Percentiles rank a stretch among this genome's conserved stretches.
Conservation (phyloP, 2,888 invertebrate species). For the Brachylomia viminalis region DNA sequence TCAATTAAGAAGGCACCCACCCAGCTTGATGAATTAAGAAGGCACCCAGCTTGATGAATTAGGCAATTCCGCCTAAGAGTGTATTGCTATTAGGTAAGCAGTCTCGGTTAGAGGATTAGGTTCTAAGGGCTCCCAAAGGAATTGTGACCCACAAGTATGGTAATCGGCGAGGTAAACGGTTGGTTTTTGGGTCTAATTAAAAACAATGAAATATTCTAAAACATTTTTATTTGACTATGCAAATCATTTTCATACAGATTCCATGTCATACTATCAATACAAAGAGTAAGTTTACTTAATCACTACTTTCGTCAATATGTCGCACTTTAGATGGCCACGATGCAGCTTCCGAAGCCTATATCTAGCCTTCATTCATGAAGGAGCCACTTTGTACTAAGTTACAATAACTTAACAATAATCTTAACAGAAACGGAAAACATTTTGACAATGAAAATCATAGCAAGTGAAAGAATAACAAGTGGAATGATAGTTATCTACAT, state of each 20-base stretch:
- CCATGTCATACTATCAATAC: conserved; percentile 81
- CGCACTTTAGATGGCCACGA: conserved; percentile 88
- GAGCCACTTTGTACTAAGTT: conserved; percentile 87
- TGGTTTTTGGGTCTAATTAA: conserved; percentile 51
- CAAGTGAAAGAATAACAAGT: conserved; percentile 88
- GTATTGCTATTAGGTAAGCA: conserved; percentile 14
- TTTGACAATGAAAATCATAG: conserved; percentile 72
- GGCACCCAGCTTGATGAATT: background rate
- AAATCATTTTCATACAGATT: conserved; percentile 84
- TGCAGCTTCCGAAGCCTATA: conserved; percentile 83
- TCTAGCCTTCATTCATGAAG: conserved; percentile 77
- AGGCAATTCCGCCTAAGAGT: background rate
- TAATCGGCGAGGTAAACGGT: background rate
- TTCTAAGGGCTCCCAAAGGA: background rate
- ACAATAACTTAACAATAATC: conserved; percentile 79
- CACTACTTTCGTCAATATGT: conserved; percentile 82
- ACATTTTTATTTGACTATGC: conserved; percentile 89
- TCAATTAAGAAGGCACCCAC: background rate
- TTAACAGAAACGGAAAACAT: conserved; percentile 74
- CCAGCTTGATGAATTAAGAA: background rate
- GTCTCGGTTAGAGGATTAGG: background rate
- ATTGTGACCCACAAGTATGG: background rate
- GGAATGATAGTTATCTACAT: conserved; percentile 76
- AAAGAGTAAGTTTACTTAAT: conserved; percentile 83
- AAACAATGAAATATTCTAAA: conserved; percentile 76